Conservation (phyloP, 2,113 vertebrate genomes). For the Elanoides forficatus region DNA sequence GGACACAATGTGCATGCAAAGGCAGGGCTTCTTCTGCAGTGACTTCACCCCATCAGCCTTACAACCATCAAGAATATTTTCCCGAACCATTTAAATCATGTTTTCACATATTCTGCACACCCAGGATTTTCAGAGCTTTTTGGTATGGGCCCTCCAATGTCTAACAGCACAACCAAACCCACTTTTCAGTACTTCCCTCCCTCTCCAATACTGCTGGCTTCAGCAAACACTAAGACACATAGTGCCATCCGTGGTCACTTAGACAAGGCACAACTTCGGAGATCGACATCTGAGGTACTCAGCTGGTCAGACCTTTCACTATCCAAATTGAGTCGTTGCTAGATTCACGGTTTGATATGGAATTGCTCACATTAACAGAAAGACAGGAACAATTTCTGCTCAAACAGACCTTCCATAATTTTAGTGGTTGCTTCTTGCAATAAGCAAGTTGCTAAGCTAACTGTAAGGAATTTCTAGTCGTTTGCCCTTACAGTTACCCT, state of each 20-base stretch:
- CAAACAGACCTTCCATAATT: neutral
- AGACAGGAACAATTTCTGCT: neutral
- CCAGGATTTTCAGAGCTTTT: neutral
- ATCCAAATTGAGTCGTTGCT: neutral
- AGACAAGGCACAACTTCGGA: neutral
- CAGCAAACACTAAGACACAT: neutral
- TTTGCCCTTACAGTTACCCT: neutral
- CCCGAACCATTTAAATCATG: neutral
- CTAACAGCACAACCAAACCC: neutral
- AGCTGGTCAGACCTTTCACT: neutral
- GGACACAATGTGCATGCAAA: rapidly evolving
- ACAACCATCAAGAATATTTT: neutral
- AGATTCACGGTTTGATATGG: neutral
- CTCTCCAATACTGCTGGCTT: neutral
- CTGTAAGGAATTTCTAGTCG: neutral
- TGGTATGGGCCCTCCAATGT: neutral
- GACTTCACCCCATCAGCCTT: neutral
- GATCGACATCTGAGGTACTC: neutral
- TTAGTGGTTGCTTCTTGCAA: neutral
- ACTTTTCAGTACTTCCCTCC: neutral
- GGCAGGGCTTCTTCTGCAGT: neutral
- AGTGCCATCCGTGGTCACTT: neutral
- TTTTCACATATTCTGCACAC: neutral
- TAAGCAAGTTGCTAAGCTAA: neutral
- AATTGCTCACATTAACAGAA: neutral